Conservation (phyloP, 2,888 invertebrate genomes). For the Watsonalla binaria region DNA sequence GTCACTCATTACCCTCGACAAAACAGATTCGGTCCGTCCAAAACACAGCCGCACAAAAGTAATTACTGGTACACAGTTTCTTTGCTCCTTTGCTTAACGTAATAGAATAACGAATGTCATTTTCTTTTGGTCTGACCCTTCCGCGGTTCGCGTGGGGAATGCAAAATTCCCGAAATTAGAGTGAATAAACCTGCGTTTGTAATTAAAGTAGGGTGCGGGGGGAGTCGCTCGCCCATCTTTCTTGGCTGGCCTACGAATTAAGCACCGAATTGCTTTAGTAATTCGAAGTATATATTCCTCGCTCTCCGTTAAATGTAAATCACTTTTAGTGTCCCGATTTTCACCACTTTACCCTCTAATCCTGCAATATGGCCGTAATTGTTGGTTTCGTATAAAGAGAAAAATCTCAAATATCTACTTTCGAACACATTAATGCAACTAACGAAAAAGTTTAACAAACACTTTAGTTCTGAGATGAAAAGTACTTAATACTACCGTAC, state of each 20-base stretch:
- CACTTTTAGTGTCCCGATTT: slow-evolving; percentile 73
- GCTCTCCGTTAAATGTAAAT: slow-evolving; percentile 72
- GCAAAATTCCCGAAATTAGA: slow-evolving; percentile 76
- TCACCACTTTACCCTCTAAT: slow-evolving; percentile 57
- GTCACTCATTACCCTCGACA: slow-evolving; percentile 32
- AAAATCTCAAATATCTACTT: slow-evolving; percentile 12
- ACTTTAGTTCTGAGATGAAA: too few species aligned
- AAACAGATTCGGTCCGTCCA: slow-evolving; percentile 40
- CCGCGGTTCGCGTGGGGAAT: slow-evolving; percentile 75
- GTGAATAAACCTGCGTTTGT: slow-evolving; percentile 74
- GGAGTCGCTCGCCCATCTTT: slow-evolving; percentile 68
- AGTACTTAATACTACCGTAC: too few species aligned
- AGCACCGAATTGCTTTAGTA: slow-evolving; percentile 75
- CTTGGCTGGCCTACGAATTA: slow-evolving; percentile 76
- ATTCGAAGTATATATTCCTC: slow-evolving; percentile 75
- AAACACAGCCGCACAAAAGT: slow-evolving; percentile 48
- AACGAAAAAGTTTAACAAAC: too few species aligned
- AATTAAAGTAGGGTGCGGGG: slow-evolving; percentile 70
- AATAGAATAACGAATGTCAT: slow-evolving; percentile 78
- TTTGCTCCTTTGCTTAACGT: slow-evolving; percentile 65
- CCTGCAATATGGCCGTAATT: slow-evolving; percentile 33
- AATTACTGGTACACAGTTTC: slow-evolving; percentile 61
- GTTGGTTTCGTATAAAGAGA: slow-evolving; percentile 14
- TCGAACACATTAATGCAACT: neutral
- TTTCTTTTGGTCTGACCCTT: slow-evolving; percentile 76